Evolutionary conservation across 2,113 vertebrate genomes (phyloP).

Genomic region (Phoxinus phoxinus): DNA sequence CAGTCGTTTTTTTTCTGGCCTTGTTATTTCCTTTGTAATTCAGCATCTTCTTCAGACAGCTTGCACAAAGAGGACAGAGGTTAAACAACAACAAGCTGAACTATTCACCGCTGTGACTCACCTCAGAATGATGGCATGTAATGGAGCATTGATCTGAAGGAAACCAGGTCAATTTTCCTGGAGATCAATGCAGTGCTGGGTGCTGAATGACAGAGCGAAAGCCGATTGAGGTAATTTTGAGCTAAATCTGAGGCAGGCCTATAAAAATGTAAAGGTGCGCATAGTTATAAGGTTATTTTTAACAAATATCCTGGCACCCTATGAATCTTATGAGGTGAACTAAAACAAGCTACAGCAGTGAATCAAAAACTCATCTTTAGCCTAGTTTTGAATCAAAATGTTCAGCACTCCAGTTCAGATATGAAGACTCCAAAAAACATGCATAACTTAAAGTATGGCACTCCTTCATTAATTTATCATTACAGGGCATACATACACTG

Average conservation of each 20-base stretch:
- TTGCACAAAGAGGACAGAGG: constrained; percentile 51
- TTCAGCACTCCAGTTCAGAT: background rate
- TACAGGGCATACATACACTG: constrained; percentile 11
- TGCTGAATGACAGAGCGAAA: background rate
- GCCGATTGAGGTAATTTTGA: background rate
- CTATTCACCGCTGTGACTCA: constrained; percentile 67
- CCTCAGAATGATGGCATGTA: constrained; percentile 76
- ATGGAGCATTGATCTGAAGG: constrained; percentile 73
- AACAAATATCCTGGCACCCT: background rate
- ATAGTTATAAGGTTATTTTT: constrained; percentile 3
- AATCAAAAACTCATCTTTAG: background rate
- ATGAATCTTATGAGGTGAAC: constrained; percentile 14
- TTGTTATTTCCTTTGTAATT: constrained; percentile 39
- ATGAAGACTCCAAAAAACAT: background rate
- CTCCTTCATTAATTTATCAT: constrained; percentile 35
- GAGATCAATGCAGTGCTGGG: constrained; percentile 39
- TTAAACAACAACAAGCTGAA: constrained; percentile 72
- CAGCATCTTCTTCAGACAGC: constrained; percentile 7
- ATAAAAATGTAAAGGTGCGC: constrained; percentile 6
- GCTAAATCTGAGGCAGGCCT: background rate
- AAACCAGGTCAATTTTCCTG: constrained; percentile 72
- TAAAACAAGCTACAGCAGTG: constrained; percentile 3
- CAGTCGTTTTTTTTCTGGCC: constrained; percentile 25
- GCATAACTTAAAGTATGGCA: constrained; percentile 16
- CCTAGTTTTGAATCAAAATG: constrained; percentile 23